A percentile compares a stretch with the other conserved stretches of the same genome.
These are phyloP conservation scores for Wiebesia pumilae DNA, from an alignment of 1,140 invertebrate species.

Conservation along the genomic window DNA sequence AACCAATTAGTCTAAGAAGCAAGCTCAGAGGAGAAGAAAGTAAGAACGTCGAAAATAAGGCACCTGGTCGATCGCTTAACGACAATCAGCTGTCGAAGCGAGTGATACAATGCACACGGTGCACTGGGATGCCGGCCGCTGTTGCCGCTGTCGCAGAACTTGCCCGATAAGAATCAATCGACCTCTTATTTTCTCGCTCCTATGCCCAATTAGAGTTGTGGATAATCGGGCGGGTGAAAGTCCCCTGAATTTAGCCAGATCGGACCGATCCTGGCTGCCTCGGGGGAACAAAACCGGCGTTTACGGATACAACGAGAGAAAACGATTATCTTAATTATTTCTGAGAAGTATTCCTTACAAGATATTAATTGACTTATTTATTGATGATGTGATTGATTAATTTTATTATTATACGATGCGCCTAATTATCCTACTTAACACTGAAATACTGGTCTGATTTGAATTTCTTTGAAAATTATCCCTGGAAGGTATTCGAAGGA, in stretches of 20 bases:
- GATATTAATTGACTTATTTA: not conserved
- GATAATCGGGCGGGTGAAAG: conserved; percentile 38
- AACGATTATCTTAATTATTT: conserved; percentile 16
- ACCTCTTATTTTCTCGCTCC: conserved; percentile 1
- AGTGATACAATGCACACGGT: conserved; percentile 22
- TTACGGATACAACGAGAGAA: not conserved
- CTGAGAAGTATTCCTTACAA: not conserved
- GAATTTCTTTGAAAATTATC: no score
- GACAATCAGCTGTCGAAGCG: conserved; percentile 42
- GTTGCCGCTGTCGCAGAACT: not conserved
- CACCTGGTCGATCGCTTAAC: conserved; percentile 24
- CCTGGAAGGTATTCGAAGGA: no score
- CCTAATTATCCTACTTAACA: no score
- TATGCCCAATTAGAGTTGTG: conserved; percentile 30
- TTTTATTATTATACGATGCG: no score
- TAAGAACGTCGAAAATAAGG: conserved; percentile 10
- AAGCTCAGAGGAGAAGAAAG: not conserved
- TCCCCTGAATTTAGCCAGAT: conserved; percentile 1
- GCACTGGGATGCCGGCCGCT: not conserved
- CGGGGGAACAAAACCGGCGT: not conserved
- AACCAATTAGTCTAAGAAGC: not conserved
- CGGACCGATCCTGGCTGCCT: not conserved
- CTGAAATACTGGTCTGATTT: no score
- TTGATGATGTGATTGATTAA: not conserved
- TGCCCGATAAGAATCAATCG: conserved; percentile 31